Percentiles rank a stretch among this genome's conserved stretches.
Conservation (phyloP, 2,888 invertebrate species). For the Lepidocyrtinus sp. region DNA sequence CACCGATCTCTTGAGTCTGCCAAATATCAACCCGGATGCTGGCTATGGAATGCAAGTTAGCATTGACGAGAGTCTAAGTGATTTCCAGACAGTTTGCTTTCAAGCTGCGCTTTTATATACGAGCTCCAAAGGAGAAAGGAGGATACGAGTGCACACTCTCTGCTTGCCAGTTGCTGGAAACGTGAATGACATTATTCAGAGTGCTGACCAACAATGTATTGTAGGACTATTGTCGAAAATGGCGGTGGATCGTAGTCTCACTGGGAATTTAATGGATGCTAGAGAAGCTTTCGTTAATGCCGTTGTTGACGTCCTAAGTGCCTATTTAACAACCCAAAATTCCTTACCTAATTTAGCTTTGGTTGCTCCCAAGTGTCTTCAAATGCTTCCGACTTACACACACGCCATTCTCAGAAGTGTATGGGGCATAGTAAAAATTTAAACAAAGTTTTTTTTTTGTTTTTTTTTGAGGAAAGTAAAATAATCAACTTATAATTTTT, state of each 20-base stretch:
- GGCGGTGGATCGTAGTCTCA: constrained; percentile 93
- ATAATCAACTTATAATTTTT: constrained; percentile 39
- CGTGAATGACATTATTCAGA: constrained; percentile 87
- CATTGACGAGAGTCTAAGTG: constrained; percentile 91
- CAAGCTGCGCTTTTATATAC: constrained; percentile 98
- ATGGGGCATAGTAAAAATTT: constrained; percentile 73
- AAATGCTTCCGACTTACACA: constrained; percentile 90
- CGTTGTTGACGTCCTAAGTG: constrained; percentile 88
- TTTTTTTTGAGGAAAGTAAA: constrained; percentile 47
- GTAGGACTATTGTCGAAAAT: constrained; percentile 95
- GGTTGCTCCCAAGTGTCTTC: constrained; percentile 83
- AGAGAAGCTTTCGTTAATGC: constrained; percentile 97
- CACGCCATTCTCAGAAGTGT: constrained; percentile 90
- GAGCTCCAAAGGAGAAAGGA: constrained; percentile 93
- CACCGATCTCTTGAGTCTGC: constrained; percentile 94
- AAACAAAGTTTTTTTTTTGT: neutral
- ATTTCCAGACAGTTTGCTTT: constrained; percentile 92
- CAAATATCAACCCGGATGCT: constrained; percentile 98
- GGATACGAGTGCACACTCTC: constrained; percentile 97
- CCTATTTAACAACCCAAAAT: constrained; percentile 79
- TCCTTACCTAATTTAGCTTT: constrained; percentile 74
- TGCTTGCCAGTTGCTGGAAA: constrained; percentile 92
- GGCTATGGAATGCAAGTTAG: constrained; percentile 98
- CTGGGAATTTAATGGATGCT: constrained; percentile 91
- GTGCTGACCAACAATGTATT: constrained; percentile 95